A percentile compares a stretch with the other conserved stretches of the same genome.
These are phyloP conservation scores for Brachyrhaphis roseni DNA, from an alignment of 2,797 vertebrate genomes.

Conservation along the genomic window DNA sequence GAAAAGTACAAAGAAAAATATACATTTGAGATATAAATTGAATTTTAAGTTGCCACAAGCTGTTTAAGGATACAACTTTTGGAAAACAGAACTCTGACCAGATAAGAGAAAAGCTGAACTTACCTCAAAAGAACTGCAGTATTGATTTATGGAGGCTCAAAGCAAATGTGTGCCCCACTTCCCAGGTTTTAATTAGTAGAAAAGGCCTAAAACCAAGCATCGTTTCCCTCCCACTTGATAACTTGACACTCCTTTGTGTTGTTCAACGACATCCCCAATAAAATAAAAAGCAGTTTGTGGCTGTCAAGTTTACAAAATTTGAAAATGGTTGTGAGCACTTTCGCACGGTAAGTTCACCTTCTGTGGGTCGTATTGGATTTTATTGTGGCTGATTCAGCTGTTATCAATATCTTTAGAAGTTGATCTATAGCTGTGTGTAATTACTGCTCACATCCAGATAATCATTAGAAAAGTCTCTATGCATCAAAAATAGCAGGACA, in stretches of 20 bases:
- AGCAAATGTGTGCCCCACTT: background rate
- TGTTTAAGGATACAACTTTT: background rate
- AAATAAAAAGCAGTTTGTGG: background rate
- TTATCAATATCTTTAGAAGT: constrained; percentile 46
- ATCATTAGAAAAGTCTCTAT: constrained; percentile 22
- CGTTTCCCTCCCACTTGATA: background rate
- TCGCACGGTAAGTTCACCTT: constrained; percentile 11
- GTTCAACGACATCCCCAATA: background rate
- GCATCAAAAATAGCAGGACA: constrained; percentile 21
- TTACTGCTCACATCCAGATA: constrained; percentile 45
- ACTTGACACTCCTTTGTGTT: background rate
- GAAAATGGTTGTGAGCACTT: background rate
- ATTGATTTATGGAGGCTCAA: background rate
- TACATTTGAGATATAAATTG: background rate
- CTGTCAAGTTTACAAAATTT: background rate
- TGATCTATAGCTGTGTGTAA: constrained; percentile 37
- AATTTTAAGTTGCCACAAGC: background rate
- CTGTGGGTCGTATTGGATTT: constrained; percentile 30
- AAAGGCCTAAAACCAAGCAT: background rate
- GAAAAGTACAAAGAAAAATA: background rate
- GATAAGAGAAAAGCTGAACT: background rate
- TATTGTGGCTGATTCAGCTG: constrained; percentile 18
- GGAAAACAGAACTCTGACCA: background rate
- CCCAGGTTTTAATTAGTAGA: background rate
- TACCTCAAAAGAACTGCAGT: background rate